A percentile compares a stretch with the other conserved stretches of the same genome.
Conservation (phyloP, 2,113 vertebrate species). For the Malurus melanocephalus region DNA sequence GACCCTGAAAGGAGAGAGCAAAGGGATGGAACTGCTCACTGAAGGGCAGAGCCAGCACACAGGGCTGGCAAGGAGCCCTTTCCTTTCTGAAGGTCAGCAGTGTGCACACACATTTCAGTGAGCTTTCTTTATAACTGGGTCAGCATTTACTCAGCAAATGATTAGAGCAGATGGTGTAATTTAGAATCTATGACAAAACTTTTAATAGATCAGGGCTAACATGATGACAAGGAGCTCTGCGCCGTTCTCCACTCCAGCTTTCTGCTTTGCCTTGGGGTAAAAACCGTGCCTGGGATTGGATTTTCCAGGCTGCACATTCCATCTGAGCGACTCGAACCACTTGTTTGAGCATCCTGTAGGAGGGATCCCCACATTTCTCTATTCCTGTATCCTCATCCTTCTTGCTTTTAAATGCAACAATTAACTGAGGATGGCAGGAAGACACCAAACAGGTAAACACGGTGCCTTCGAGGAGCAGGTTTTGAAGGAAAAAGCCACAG, state of each 20-base stretch:
- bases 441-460: background rate
- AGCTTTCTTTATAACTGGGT: slow-evolving; percentile 47
- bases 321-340: background rate
- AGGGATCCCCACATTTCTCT: background rate
- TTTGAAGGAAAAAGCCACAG: slow-evolving; percentile 63
- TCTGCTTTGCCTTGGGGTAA: slow-evolving; percentile 46
- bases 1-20: background rate
- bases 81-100: slow-evolving; percentile 39
- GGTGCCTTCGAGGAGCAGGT: slow-evolving; percentile 7
- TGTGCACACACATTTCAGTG: slow-evolving; percentile 19
- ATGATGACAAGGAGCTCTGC: slow-evolving; percentile 8
- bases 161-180: slow-evolving; percentile 60
- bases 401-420: background rate
- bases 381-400: background rate
- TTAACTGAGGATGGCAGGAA: background rate
- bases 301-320: slow-evolving; percentile 26
- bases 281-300: background rate
- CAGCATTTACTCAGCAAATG: slow-evolving; percentile 51
- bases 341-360: slow-evolving; percentile 27
- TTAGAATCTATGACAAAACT: slow-evolving; percentile 67
- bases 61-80: slow-evolving; percentile 28
- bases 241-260: background rate
- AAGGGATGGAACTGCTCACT: background rate
- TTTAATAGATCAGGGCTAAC: slow-evolving; percentile 52
- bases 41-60: slow-evolving; percentile 18